These are phyloP conservation scores for Cataglyphis livida DNA, from an alignment of 2,888 invertebrate species.

Conservation along the genomic window DNA sequence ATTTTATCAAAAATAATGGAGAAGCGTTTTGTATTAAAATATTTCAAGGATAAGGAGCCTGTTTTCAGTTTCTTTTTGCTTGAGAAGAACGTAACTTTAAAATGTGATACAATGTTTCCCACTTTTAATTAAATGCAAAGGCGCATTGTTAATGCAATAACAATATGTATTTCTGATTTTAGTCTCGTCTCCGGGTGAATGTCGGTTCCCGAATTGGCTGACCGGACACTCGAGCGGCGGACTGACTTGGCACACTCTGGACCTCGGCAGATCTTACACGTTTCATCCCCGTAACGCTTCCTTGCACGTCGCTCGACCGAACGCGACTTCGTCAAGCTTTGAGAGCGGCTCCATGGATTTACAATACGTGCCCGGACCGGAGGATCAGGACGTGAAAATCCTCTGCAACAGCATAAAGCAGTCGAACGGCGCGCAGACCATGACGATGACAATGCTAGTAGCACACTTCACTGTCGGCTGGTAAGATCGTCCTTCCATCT, in stretches of 20 bases:
- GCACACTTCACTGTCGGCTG: slow-evolving; percentile 92
- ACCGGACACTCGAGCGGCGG: slow-evolving; percentile 88
- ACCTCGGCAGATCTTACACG: slow-evolving; percentile 94
- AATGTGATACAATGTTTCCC: neutral
- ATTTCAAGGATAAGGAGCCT: neutral
- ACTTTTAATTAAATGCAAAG: neutral
- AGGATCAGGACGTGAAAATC: slow-evolving; percentile 84
- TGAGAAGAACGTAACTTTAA: neutral
- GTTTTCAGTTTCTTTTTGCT: neutral
- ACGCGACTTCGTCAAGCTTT: slow-evolving; percentile 80
- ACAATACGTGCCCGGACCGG: slow-evolving; percentile 81
- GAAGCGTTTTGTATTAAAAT: neutral
- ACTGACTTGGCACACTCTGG: slow-evolving; percentile 93
- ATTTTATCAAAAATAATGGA: neutral
- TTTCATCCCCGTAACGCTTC: slow-evolving; percentile 94
- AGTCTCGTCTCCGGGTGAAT: slow-evolving; percentile 91
- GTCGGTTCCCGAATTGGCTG: slow-evolving; percentile 95
- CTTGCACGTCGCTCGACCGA: slow-evolving; percentile 88
- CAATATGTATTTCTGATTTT: slow-evolving; percentile 78
- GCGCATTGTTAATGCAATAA: neutral
- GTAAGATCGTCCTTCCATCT: slow-evolving; percentile 85
- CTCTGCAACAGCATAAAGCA: slow-evolving; percentile 84
- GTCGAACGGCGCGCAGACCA: slow-evolving; percentile 84
- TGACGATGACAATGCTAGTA: slow-evolving; percentile 88
- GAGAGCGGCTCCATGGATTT: slow-evolving; percentile 78